phyloP scores from a whole-genome alignment of 2,113 vertebrate species.

The Melanotaenia duboulayi region DNA sequence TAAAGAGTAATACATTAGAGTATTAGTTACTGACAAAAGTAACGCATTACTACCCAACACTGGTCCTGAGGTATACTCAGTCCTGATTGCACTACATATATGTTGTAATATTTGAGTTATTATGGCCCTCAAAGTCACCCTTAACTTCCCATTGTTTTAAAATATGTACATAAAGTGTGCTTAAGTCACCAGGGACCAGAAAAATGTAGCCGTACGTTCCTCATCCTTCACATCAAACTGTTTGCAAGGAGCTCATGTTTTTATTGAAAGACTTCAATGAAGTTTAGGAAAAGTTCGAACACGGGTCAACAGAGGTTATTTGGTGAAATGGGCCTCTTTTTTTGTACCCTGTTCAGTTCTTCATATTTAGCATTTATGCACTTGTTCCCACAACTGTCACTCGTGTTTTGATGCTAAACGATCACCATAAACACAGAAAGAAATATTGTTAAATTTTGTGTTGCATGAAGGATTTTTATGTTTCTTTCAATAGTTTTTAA shows the following conservation, averaged over 20 bases:
- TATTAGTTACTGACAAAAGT: too few relatives aligned
- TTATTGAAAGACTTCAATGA: not conserved
- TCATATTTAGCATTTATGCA: accelerated
- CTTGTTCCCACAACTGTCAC: conserved; percentile 1
- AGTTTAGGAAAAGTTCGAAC: not conserved
- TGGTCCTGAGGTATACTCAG: too few relatives aligned
- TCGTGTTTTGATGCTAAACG: not conserved
- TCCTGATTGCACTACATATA: not conserved
- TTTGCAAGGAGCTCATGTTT: not conserved
- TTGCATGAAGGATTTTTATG: not conserved
- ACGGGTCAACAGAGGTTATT: not conserved
- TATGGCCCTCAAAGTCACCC: not conserved
- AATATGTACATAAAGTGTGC: not conserved
- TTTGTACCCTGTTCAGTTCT: accelerated
- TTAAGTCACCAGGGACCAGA: not conserved
- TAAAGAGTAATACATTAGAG: too few relatives aligned
- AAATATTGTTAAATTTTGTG: too few relatives aligned
- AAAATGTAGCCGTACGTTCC: accelerated
- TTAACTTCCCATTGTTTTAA: not conserved
- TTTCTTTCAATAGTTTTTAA: conserved; percentile 8
- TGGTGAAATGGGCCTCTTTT: too few relatives aligned
- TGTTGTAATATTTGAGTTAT: not conserved
- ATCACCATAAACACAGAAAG: not conserved
- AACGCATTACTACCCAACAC: too few relatives aligned
- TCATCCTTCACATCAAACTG: not conserved